Percentiles rank a stretch among this genome's conserved stretches.
phyloP scores from a whole-genome alignment of 2,888 invertebrate species.

The Eugnorisma glareosa region DNA sequence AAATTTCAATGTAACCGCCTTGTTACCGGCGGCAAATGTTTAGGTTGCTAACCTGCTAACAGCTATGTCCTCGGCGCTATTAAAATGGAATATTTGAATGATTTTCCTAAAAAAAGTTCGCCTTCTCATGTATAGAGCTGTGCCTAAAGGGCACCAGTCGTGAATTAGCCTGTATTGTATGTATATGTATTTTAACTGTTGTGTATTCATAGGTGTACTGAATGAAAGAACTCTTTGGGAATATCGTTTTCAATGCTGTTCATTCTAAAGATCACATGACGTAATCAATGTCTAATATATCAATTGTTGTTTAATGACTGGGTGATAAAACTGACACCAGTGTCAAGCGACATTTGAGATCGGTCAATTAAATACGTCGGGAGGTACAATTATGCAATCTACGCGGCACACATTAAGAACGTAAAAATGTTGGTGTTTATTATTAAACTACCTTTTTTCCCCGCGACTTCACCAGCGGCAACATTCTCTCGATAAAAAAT shows the following conservation, averaged over 20 bases:
- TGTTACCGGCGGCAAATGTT: not conserved
- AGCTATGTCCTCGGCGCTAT: not conserved
- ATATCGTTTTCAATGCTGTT: conserved; percentile 40
- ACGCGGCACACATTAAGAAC: conserved; percentile 7
- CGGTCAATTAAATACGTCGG: conserved; percentile 51
- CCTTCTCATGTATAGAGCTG: not conserved
- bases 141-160: not conserved
- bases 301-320: conserved; percentile 64
- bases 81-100: not conserved
- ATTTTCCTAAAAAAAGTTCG: not conserved
- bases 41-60: not conserved
- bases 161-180: not conserved
- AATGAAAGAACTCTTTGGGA: conserved; percentile 9
- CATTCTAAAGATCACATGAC: conserved; percentile 58
- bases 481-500: not conserved
- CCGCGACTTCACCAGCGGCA: not conserved
- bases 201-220: not conserved
- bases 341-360: conserved; percentile 71
- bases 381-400: conserved; percentile 16
- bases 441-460: not conserved
- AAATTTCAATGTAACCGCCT: conserved; percentile 5
- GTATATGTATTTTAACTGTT: too few relatives aligned
- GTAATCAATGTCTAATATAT: conserved; percentile 63
- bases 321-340: conserved; percentile 73
- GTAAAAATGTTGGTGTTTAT: not conserved